A percentile compares a stretch with the other conserved stretches of the same genome.
Conservation (phyloP, 2,113 vertebrate genomes). For the Leuciscus idus region DNA sequence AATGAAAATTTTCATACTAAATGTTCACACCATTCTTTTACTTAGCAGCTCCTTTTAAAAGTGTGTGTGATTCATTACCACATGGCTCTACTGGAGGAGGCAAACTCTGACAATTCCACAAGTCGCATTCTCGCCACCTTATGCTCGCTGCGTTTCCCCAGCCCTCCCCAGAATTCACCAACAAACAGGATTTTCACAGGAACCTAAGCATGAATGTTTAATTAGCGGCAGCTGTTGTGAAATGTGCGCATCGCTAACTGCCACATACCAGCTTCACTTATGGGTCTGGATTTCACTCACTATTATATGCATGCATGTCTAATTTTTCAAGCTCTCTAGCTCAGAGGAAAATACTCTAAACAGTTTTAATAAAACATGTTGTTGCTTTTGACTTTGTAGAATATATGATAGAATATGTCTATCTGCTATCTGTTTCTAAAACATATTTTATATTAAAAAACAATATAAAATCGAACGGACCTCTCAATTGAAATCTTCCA, state of each 20-base stretch:
- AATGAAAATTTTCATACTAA: constrained; percentile 5
- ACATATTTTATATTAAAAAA: not conserved
- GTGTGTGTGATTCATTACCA: constrained; percentile 40
- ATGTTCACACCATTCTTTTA: not conserved
- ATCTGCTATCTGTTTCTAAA: not conserved
- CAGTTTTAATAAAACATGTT: not conserved
- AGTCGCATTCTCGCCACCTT: constrained; percentile 42
- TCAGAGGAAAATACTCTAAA: not conserved
- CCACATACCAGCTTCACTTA: constrained; percentile 43
- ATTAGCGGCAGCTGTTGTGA: constrained; percentile 66
- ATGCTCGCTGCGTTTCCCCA: constrained; percentile 40
- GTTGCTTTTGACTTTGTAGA: no score
- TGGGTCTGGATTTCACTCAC: constrained; percentile 38
- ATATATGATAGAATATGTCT: not conserved
- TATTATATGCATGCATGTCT: constrained; percentile 8
- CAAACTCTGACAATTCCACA: constrained; percentile 47
- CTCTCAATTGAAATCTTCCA: not conserved
- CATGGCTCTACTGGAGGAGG: constrained; percentile 25
- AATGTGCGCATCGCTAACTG: constrained; percentile 53
- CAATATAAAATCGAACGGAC: not conserved
- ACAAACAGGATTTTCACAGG: constrained; percentile 67
- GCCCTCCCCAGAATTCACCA: constrained; percentile 44
- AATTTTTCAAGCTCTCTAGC: constrained; percentile 8
- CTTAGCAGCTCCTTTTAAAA: constrained; percentile 34
- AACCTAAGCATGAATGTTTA: constrained; percentile 70